Evolutionary conservation across 2,888 invertebrate genomes (phyloP).

Genomic region (Ophraella communa): DNA sequence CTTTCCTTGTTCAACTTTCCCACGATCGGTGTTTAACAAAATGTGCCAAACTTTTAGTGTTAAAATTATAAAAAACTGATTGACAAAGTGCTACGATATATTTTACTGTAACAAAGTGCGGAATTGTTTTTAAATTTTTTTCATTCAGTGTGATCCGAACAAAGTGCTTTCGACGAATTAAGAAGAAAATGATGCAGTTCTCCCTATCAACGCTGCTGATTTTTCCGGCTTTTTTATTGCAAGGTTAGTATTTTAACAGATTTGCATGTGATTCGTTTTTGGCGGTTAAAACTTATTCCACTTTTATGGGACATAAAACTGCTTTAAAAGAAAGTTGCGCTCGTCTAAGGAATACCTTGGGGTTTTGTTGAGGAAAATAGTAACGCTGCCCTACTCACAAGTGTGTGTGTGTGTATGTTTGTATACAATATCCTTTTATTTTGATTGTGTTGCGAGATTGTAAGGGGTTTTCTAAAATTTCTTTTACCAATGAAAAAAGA

Average conservation of each 20-base stretch:
- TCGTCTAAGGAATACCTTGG: conserved; percentile 12
- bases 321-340: conserved; percentile 16
- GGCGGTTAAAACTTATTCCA: conserved; percentile 23
- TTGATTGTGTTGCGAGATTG: conserved; percentile 14
- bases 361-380: conserved; percentile 12
- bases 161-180: conserved; percentile 19
- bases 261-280: conserved; percentile 25
- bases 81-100: conserved; percentile 25
- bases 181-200: conserved; percentile 27
- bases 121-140: conserved; percentile 12
- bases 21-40: conserved; percentile 23
- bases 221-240: conserved; percentile 31
- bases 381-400: conserved; percentile 15
- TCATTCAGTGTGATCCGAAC: conserved; percentile 23
- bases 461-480: conserved; percentile 11
- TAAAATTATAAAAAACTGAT: conserved; percentile 22
- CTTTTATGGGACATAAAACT: conserved; percentile 26
- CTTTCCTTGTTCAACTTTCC: too few species aligned
- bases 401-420: too few species aligned
- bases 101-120: conserved; percentile 27
- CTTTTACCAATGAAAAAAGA: conserved; percentile 10
- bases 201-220: conserved; percentile 26
- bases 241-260: conserved; percentile 29
- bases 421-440: conserved; percentile 25
- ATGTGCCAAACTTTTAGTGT: conserved; percentile 26